A percentile compares a stretch with the other conserved stretches of the same genome.
Conservation (phyloP, 2,797 vertebrate species). For the Enoplosus armatus region DNA sequence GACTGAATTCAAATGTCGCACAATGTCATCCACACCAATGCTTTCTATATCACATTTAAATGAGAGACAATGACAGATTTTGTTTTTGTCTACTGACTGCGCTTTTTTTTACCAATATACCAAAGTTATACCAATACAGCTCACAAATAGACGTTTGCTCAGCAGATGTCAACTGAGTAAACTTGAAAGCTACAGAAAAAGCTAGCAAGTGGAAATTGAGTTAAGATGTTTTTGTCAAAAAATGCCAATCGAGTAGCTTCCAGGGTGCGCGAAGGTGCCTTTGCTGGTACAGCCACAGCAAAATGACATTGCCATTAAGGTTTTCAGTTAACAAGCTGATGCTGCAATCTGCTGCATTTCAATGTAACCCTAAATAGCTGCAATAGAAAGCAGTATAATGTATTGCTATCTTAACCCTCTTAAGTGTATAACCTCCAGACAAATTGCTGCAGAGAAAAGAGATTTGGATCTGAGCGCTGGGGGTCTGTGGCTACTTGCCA, state of each 20-base stretch:
- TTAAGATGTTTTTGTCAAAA: not conserved
- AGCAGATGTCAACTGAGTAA: not conserved
- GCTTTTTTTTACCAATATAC: not conserved
- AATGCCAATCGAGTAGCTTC: too few species aligned
- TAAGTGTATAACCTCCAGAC: conserved; percentile 19
- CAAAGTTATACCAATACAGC: not conserved
- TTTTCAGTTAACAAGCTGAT: not conserved
- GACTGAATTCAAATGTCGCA: not conserved
- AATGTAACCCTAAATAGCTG: not conserved
- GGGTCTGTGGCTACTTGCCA: conserved; percentile 40
- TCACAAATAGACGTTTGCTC: not conserved
- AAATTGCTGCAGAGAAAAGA: conserved; percentile 26
- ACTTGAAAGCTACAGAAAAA: not conserved
- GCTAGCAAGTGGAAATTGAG: not conserved
- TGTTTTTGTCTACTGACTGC: not conserved
- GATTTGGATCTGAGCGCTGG: not conserved
- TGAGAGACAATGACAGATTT: not conserved
- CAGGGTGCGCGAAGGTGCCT: not conserved
- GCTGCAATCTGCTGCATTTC: not conserved
- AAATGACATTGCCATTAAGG: not conserved
- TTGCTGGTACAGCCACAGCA: not conserved
- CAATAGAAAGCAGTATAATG: not conserved
- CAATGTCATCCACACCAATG: not conserved
- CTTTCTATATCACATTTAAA: too few species aligned
- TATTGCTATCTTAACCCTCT: not conserved